Conservation (phyloP, 1,140 invertebrate genomes). For the Idris sp. region DNA sequence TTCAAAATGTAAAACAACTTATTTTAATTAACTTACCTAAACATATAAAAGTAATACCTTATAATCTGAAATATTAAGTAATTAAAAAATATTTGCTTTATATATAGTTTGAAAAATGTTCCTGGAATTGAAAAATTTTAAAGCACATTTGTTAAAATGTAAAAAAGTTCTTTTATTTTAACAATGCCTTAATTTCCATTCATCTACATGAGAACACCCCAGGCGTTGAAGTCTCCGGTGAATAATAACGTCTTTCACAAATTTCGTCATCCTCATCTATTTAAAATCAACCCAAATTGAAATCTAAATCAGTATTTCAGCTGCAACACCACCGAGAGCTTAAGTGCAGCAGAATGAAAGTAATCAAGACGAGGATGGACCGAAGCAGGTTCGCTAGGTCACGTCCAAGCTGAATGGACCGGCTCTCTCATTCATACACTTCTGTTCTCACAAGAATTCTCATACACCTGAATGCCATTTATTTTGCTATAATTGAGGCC, state of each 20-base stretch:
- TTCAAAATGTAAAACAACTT: no score
- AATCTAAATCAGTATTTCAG: conserved; percentile 47
- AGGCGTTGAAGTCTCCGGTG: conserved; percentile 15
- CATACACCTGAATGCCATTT: conserved; percentile 39
- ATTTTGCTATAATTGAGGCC: conserved; percentile 6
- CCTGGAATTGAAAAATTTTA: no score
- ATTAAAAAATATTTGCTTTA: no score
- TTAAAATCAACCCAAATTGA: conserved; percentile 47
- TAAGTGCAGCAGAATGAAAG: conserved; percentile 65
- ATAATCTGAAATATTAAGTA: no score
- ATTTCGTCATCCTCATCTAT: conserved; percentile 36
- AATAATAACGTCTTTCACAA: conserved; percentile 14
- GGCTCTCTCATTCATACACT: conserved; percentile 68
- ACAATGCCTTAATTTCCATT: conserved; percentile 23
- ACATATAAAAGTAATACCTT: no score
- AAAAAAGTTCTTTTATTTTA: no score
- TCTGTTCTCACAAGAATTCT: conserved; percentile 46
- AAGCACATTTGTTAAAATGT: no score
- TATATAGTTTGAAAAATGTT: no score
- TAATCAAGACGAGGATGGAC: conserved; percentile 65
- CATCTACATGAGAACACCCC: not conserved
- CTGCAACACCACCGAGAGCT: conserved; percentile 47
- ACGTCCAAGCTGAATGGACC: conserved; percentile 71
- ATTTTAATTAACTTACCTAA: no score
- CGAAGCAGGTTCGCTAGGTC: conserved; percentile 66